These are phyloP conservation scores for Pavo muticus DNA, from an alignment of 2,113 vertebrate species.

Conservation along the genomic window DNA sequence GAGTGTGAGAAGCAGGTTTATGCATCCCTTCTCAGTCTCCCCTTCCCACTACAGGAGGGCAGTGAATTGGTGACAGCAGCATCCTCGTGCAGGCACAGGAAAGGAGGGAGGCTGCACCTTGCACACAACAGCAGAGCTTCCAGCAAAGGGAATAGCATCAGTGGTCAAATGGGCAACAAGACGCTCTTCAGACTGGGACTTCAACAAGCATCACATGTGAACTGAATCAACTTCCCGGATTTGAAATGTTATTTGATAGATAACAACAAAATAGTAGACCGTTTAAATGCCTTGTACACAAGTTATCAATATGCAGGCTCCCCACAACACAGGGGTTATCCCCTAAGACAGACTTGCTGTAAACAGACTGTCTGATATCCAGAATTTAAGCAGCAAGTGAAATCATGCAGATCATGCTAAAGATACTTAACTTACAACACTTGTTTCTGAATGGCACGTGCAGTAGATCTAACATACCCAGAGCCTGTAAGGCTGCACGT, in stretches of 20 bases:
- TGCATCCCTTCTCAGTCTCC: neutral
- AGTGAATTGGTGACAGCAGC: neutral
- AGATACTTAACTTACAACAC: neutral
- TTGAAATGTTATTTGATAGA: neutral
- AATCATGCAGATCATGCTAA: neutral
- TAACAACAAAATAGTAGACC: neutral
- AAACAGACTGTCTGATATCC: neutral
- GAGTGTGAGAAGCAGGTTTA: neutral
- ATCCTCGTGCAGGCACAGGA: fast-evolving
- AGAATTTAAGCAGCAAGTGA: neutral
- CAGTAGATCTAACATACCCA: neutral
- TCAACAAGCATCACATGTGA: neutral
- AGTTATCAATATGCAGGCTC: neutral
- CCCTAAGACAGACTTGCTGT: neutral
- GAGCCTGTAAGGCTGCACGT: neutral
- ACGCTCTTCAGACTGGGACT: neutral
- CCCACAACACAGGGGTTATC: neutral
- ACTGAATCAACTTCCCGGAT: neutral
- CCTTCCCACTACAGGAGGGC: neutral
- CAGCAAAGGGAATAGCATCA: neutral
- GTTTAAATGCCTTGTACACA: neutral
- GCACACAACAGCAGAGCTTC: neutral
- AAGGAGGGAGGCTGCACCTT: neutral
- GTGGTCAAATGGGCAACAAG: fast-evolving
- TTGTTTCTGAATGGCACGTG: neutral